Percentiles rank a stretch among this genome's conserved stretches.
Evolutionary conservation across 2,888 invertebrate genomes (phyloP).

Genomic region (Azorinus chamasolen): DNA sequence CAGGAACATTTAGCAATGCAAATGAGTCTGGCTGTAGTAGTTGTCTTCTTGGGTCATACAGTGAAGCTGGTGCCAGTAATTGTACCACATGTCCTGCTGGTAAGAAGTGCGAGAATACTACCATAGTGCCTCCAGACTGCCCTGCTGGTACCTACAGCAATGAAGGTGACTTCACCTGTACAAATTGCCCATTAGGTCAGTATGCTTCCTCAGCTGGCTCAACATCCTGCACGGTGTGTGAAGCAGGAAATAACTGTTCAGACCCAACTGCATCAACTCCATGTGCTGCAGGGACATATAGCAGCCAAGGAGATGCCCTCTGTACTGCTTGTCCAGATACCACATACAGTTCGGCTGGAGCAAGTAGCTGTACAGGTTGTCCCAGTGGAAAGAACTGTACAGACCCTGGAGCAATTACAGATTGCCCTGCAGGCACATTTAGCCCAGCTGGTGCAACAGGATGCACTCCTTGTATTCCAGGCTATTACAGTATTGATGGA

Average conservation of each 20-base stretch:
- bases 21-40: constrained; percentile 51
- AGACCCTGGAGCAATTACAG: constrained; percentile 29
- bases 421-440: constrained; percentile 62
- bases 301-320: constrained; percentile 34
- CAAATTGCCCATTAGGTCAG: constrained; percentile 69
- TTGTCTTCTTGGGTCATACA: constrained; percentile 65
- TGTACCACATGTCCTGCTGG: constrained; percentile 58
- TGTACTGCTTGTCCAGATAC: constrained; percentile 67
- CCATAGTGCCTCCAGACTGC: constrained; percentile 70
- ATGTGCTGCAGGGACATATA: constrained; percentile 57
- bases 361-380: constrained; percentile 65
- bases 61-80: constrained; percentile 25
- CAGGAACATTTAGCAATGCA: constrained; percentile 46
- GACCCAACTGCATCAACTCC: constrained; percentile 38
- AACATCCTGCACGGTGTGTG: constrained; percentile 74
- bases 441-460: constrained; percentile 47
- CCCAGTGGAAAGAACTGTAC: constrained; percentile 44
- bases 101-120: constrained; percentile 44
- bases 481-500: constrained; percentile 46
- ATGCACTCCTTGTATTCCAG: constrained; percentile 47
- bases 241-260: constrained; percentile 72
- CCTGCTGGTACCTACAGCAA: constrained; percentile 77
- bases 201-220: constrained; percentile 46
- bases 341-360: constrained; percentile 70
- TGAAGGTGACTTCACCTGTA: constrained; percentile 75